phyloP scores from a whole-genome alignment of 2,113 vertebrate species.

The Neolamprologus devosi region DNA sequence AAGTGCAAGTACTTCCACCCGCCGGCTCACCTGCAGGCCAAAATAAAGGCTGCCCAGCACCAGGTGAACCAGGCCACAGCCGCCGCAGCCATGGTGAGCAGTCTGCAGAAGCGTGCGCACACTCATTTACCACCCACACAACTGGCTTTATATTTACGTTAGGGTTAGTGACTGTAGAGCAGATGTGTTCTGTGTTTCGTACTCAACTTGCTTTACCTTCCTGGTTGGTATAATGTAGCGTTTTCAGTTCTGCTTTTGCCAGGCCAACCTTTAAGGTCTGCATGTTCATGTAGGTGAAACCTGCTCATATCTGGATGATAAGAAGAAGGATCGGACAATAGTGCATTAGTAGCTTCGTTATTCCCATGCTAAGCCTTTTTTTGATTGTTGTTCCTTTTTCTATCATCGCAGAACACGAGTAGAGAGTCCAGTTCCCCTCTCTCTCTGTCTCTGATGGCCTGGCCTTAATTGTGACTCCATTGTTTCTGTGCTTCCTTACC shows the following conservation, averaged over 20 bases:
- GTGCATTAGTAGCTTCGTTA: neutral
- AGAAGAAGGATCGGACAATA: constrained; percentile 29
- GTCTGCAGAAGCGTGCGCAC: neutral
- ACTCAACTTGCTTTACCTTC: neutral
- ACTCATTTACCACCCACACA: neutral
- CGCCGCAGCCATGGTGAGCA: constrained; percentile 96
- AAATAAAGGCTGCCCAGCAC: constrained; percentile 98
- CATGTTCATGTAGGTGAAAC: constrained; percentile 13
- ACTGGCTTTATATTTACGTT: neutral
- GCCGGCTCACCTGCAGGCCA: constrained; percentile 96
- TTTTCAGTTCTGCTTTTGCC: constrained; percentile 36
- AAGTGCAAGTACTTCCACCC: constrained; percentile 99
- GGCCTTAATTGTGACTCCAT: constrained; percentile 36
- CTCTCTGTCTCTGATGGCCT: neutral
- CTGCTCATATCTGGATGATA: constrained; percentile 6
- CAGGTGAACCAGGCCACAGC: constrained; percentile 99
- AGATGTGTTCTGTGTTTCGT: constrained; percentile 4
- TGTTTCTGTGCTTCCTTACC: constrained; percentile 55
- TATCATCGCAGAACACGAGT: constrained; percentile 16
- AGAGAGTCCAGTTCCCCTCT: constrained; percentile 12
- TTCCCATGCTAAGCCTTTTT: neutral
- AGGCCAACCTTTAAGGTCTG: constrained; percentile 5
- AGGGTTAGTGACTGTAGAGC: neutral
- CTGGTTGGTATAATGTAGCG: neutral
- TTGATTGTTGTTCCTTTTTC: constrained; percentile 31